A percentile compares a stretch with the other conserved stretches of the same genome.
Conservation (phyloP, 1,140 invertebrate species). For the Listronotus bonariensis region DNA sequence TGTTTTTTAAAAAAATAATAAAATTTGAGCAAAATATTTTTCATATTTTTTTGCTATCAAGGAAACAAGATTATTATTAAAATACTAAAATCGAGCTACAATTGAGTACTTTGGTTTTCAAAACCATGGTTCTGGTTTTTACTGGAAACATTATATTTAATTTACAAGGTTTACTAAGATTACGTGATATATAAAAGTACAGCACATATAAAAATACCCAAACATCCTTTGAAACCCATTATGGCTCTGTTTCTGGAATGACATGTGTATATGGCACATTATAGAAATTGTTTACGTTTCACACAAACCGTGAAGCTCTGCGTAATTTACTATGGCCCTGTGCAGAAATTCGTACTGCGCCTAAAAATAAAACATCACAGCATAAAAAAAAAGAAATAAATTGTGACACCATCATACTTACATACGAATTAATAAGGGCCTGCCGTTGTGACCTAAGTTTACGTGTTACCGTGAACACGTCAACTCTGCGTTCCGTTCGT, state of each 20-base stretch:
- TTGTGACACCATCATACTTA: constrained; percentile 58
- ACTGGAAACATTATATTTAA: constrained; percentile 39
- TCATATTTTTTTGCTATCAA: constrained; percentile 17
- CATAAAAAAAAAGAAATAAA: not conserved
- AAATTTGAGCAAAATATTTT: constrained; percentile 34
- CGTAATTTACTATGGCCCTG: constrained; percentile 86
- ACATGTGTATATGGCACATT: constrained; percentile 38
- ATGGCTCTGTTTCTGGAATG: constrained; percentile 43
- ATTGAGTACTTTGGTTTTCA: constrained; percentile 45
- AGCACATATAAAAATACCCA: constrained; percentile 46
- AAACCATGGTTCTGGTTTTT: constrained; percentile 42
- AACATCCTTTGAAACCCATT: constrained; percentile 39
- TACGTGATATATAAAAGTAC: constrained; percentile 39
- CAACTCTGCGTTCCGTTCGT: constrained; percentile 78
- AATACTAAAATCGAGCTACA: constrained; percentile 24
- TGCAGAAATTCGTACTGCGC: constrained; percentile 91
- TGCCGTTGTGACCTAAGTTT: constrained; percentile 83
- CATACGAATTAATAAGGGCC: constrained; percentile 81
- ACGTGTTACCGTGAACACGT: constrained; percentile 81
- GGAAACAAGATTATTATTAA: constrained; percentile 26
- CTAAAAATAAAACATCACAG: constrained; percentile 61
- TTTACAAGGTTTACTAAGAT: constrained; percentile 36
- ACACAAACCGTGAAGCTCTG: constrained; percentile 78
- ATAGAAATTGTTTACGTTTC: constrained; percentile 47
- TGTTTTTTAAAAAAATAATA: constrained; percentile 27